Evolutionary conservation across 1,140 invertebrate genomes (phyloP).

Genomic region (Drosophila willistoni): DNA sequence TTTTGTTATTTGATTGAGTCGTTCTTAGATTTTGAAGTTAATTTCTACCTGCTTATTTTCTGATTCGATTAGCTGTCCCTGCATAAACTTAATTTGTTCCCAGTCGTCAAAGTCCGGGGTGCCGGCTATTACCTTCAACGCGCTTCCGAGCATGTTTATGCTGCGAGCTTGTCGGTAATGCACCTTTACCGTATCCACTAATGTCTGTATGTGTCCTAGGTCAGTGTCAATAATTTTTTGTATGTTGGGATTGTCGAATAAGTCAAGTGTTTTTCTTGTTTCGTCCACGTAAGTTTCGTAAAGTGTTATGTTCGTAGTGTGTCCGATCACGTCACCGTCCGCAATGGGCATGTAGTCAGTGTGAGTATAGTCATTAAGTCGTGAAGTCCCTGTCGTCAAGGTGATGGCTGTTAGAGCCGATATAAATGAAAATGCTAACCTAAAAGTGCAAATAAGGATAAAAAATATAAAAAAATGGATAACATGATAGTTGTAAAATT

Average conservation of each 20-base stretch:
- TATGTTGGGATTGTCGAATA: too few relatives aligned
- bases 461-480: too few relatives aligned
- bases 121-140: too few relatives aligned
- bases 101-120: too few relatives aligned
- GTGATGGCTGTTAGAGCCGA: not conserved
- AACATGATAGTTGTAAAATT: too few relatives aligned
- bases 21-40: too few relatives aligned
- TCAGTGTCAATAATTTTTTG: not conserved
- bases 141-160: too few relatives aligned
- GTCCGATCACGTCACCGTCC: conserved; percentile 17
- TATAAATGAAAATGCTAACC: conserved; percentile 20
- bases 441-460: conserved; percentile 5
- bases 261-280: not conserved
- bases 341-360: conserved; percentile 19
- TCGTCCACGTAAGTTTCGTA: conserved; percentile 18
- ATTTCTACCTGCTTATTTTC: too few relatives aligned
- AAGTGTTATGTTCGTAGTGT: conserved; percentile 21
- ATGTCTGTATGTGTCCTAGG: conserved; percentile 3
- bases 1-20: too few relatives aligned
- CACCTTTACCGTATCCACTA: not conserved
- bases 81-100: too few relatives aligned
- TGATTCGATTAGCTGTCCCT: too few relatives aligned
- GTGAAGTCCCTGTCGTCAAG: conserved; percentile 12
- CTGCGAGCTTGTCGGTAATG: conserved; percentile 1
- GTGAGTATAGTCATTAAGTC: conserved; percentile 19